phyloP scores from a whole-genome alignment of 2,888 invertebrate genomes.

The Leucophenga montana region DNA sequence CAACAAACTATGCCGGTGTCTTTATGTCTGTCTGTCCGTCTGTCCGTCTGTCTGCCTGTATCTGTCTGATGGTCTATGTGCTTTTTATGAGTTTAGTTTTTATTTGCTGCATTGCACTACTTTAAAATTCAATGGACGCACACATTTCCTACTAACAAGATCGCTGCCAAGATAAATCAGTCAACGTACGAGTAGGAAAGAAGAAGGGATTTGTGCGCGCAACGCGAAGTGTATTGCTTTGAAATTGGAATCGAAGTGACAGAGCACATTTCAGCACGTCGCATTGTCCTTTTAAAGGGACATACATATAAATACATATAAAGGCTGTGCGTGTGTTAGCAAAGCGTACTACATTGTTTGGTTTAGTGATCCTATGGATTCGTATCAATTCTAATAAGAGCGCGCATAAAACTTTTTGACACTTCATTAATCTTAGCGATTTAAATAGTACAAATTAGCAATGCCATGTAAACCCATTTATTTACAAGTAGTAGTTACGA shows the following conservation, averaged over 20 bases:
- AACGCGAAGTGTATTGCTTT: neutral
- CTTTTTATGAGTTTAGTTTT: neutral
- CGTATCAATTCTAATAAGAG: too few species aligned
- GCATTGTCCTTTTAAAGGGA: neutral
- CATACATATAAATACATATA: neutral
- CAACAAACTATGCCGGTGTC: neutral
- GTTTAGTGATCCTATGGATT: neutral
- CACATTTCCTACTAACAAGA: conserved; percentile 34
- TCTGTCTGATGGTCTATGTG: neutral
- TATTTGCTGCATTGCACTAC: conserved; percentile 20
- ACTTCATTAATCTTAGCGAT: conserved; percentile 2
- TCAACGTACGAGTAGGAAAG: neutral
- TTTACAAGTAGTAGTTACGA: too few species aligned
- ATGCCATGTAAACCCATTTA: neutral
- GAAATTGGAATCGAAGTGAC: neutral
- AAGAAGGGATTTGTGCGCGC: neutral
- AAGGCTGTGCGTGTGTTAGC: neutral
- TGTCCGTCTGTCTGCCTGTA: neutral
- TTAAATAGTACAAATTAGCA: neutral
- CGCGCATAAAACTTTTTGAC: too few species aligned
- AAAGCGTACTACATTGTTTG: neutral
- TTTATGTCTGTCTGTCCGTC: neutral
- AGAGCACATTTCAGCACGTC: neutral
- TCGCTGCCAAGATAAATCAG: conserved; percentile 21
- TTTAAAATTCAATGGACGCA: conserved; percentile 29